phyloP scores from a whole-genome alignment of 2,113 vertebrate species.

The Ophthalmolycus amberensis region DNA sequence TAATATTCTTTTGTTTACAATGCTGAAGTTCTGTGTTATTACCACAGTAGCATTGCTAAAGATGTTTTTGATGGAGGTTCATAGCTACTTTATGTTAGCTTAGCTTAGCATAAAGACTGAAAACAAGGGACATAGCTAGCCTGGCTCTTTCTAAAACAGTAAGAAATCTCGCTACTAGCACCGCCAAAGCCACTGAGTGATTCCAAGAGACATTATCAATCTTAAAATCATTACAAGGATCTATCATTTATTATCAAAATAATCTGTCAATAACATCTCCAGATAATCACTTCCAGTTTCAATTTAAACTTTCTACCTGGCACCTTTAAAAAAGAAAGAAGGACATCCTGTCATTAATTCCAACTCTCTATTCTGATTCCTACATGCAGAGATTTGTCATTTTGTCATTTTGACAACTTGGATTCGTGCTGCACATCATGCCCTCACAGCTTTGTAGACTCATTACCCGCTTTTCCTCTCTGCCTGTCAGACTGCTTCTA shows the following conservation, averaged over 20 bases:
- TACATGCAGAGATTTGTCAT: conserved; percentile 17
- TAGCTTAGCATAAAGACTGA: not conserved
- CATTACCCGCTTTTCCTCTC: conserved; percentile 46
- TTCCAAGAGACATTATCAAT: not conserved
- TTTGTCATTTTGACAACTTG: conserved; percentile 58
- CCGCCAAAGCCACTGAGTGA: not conserved
- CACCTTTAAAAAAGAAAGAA: not conserved
- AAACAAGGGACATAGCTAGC: not conserved
- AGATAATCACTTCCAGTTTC: not conserved
- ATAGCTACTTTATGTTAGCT: not conserved
- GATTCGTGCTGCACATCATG: conserved; percentile 40
- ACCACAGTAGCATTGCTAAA: not conserved
- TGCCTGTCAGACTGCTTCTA: conserved; percentile 41
- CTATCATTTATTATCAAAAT: not conserved
- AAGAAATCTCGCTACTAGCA: not conserved
- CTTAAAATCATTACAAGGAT: not conserved
- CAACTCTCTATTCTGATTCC: conserved; percentile 10
- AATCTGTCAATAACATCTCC: not conserved
- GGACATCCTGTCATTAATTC: not conserved
- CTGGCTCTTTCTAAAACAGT: not conserved
- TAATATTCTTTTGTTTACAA: not conserved
- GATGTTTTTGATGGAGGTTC: not conserved
- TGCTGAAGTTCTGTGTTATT: not conserved
- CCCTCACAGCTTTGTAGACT: conserved; percentile 46
- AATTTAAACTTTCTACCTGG: not conserved